Evolutionary conservation across 2,888 invertebrate species (phyloP), one percentile per base, ranked within the genome.

Genomic region (Willowsia nigromaculata): DNA sequence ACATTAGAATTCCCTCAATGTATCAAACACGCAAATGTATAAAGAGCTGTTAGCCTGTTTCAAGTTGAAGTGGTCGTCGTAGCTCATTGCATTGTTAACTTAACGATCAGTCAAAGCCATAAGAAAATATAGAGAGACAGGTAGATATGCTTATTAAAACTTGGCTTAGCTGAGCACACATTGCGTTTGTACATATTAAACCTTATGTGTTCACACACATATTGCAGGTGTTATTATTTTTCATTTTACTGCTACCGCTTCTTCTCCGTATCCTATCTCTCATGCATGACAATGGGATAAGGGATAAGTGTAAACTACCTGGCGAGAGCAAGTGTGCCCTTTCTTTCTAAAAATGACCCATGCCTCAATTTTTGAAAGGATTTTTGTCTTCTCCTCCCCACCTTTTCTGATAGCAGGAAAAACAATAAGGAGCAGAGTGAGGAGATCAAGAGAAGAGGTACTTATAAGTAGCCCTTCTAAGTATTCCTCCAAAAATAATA

Each of bases 1-100:
- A 89, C 90, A 91, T 91, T 91, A 91, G 89, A 91, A 91, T 91
- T 91, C 91, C 81, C 89, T 90, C 50, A 47, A 59, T 83, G 88
- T 88, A 30, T 62, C 2, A 47, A 56, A 56, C 80, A 80, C 74
- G 74, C 74, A 56, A 68, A 40, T n/a, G 43, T 68, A 5, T 68
- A 22, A 22, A 43, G 43, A 59, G 22, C 33, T 6, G 53, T 47
- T 13, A 27, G 27, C 3, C 18, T 74, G 27, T 9, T 56, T 22
- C 25, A 43, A 30, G 33, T 80, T 6, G 50, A n/a, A n/a, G 25
- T 53, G 18, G 53, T 53, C 27, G 15, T 43, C 59, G 53, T 87
- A 71, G 71, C 81, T 82, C 87, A 87, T 74, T 87, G 74, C 47
- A 27, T 76, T 47, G 74, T 76, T 76, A 76, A 27, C 43, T 65